These are phyloP conservation scores for Tragulus kanchil DNA, from an alignment of 2,113 vertebrate genomes.

Conservation along the genomic window DNA sequence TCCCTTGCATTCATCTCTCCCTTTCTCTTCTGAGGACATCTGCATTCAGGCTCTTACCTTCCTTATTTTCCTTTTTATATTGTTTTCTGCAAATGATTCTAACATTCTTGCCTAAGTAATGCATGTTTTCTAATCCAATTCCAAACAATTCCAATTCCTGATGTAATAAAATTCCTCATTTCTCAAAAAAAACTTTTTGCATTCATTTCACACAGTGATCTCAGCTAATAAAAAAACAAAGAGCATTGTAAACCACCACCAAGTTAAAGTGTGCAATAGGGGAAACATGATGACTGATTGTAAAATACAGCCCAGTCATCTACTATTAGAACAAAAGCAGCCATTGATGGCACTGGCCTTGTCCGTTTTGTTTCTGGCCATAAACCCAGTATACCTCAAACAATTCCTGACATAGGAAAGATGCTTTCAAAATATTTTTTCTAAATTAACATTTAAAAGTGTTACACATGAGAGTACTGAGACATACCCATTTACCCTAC, in stretches of 20 bases:
- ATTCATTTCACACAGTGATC: too few species aligned
- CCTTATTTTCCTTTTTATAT: not conserved
- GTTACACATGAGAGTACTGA: not conserved
- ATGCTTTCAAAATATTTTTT: not conserved
- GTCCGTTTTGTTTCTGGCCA: not conserved
- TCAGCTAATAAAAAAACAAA: too few species aligned
- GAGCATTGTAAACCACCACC: conserved; percentile 38
- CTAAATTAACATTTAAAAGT: conserved; percentile 9
- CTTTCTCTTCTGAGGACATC: not conserved
- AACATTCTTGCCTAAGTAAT: not conserved
- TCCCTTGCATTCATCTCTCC: not conserved
- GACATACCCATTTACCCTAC: not conserved
- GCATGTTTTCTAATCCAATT: not conserved
- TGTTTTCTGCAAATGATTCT: not conserved
- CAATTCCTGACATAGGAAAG: not conserved
- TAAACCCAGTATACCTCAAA: not conserved
- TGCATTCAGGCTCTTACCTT: not conserved
- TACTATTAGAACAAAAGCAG: not conserved
- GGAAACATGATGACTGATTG: not conserved
- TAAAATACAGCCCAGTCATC: conserved; percentile 32
- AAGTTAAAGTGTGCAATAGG: not conserved
- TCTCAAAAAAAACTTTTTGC: not conserved
- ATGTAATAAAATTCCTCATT: not conserved
- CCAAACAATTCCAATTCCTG: not conserved
- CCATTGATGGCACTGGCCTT: not conserved